phyloP scores from a whole-genome alignment of 2,113 vertebrate genomes.

The Nyctereutes procyonoides region DNA sequence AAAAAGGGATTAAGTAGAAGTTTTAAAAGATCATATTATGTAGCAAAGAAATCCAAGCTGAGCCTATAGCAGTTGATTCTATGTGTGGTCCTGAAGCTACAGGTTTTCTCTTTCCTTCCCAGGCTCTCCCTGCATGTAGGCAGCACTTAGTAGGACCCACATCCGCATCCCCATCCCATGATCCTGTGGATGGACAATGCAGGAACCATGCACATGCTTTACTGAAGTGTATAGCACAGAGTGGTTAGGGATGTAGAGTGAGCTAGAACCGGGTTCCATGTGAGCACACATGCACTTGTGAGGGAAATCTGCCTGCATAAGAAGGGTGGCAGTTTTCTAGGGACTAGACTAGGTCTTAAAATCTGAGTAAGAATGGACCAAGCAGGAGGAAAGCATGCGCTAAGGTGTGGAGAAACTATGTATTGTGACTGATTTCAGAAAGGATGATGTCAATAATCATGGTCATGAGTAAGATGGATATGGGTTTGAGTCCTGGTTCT shows the following conservation, averaged over 20 bases:
- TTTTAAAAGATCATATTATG: not conserved
- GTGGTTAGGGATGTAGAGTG: no score
- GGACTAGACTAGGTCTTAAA: not conserved
- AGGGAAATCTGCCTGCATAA: not conserved
- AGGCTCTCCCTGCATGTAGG: no score
- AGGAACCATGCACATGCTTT: fast-evolving
- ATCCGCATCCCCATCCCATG: fast-evolving
- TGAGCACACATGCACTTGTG: not conserved
- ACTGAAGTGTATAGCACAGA: not conserved
- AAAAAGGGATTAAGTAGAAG: not conserved
- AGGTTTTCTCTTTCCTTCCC: not conserved
- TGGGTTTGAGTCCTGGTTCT: not conserved
- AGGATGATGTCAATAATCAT: no score
- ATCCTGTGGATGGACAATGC: fast-evolving
- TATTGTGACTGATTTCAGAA: not conserved
- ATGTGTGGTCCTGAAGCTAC: fast-evolving
- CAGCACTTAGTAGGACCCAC: no score
- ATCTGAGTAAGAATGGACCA: not conserved
- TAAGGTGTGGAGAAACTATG: not conserved
- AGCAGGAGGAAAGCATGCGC: no score
- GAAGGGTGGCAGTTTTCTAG: not conserved
- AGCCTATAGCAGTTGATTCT: not conserved
- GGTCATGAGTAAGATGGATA: not conserved
- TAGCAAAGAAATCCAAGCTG: not conserved
- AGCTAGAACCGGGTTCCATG: not conserved